These are phyloP conservation scores for Acropora yongei DNA, from an alignment of 64 coral and sea anemone genomes.

Conservation along the genomic window DNA sequence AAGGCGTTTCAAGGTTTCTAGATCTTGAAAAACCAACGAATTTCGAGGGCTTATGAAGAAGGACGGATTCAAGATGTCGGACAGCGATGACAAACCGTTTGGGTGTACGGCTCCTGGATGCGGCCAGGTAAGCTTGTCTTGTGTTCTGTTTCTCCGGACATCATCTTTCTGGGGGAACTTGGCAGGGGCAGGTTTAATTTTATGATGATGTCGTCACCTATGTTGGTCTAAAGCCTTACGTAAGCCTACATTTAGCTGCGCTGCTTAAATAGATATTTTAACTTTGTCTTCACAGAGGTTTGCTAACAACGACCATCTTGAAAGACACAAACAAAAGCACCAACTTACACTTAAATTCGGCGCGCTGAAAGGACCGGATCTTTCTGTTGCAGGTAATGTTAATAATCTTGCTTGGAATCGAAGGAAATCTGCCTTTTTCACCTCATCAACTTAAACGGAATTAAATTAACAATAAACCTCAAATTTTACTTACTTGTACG, in stretches of 20 bases:
- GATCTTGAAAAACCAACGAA: neutral
- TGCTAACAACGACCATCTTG: constrained; percentile 96
- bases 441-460: too few relatives aligned
- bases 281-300: constrained; percentile 81
- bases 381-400: constrained; percentile 66
- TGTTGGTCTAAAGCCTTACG: constrained; percentile 74
- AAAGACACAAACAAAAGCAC: constrained; percentile 96
- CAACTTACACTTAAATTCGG: constrained; percentile 88
- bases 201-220: constrained; percentile 96
- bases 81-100: constrained; percentile 90
- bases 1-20: constrained; percentile 3
- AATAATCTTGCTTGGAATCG: neutral
- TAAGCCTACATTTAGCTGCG: constrained; percentile 92
- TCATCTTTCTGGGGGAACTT: constrained; percentile 74
- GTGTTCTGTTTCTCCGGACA: constrained; percentile 60
- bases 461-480: neutral
- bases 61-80: constrained; percentile 86
- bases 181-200: constrained; percentile 87
- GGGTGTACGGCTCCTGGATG: constrained; percentile 87
- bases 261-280: constrained; percentile 39
- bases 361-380: constrained; percentile 62
- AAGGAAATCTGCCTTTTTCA: too few relatives aligned
- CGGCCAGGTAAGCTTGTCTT: constrained; percentile 84
- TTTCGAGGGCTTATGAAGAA: constrained; percentile 46
- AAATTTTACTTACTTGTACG: neutral